Evolutionary conservation across 2,888 invertebrate species (phyloP), one percentile per base, ranked within the genome.

Genomic region (Boloria selene): DNA sequence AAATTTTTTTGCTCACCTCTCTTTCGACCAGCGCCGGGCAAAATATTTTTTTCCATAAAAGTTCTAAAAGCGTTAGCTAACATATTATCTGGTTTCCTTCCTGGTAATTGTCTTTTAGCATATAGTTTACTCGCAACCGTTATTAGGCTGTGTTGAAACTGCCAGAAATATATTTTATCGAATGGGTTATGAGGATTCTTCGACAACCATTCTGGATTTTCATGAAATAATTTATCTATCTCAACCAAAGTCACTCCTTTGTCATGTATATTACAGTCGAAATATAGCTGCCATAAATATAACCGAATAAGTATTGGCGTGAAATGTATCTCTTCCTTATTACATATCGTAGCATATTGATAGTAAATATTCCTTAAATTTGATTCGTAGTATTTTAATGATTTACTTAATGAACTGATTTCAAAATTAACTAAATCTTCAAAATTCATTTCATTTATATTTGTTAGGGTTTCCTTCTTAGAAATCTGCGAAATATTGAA

Each of bases 161-260:
- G 94, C 93, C 94, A 94, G 75, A 93, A 93, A 77, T 93, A 93
- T 74, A 94, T 90, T 72, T 87, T 90, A 73, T 94, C 94, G 74
- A 94, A 94, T 0, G 94, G 94, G 74, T 92, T 75, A 73, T 94
- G 93, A 0, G 86, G 78, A 4, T 80, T 79, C 64, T 83, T 85
- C 1, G 93, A 78, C 2, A 93, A 80, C 85, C 92, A 91, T 60
- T 85, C 83, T 0, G 88, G 87, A 74, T 93, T 93, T 69, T 84
- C 74, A 70, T 90, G 84, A 71, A 93, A 86, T 68, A 92, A 79
- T 53, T 79, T 77, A 77, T 94, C 94, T 4, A 93, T 89, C 61
- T 94, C 88, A 3, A 90, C 84, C 4, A 94, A 80, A 16, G 93
- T 91, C 54, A 93, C 75, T 3, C 89, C 88, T 73, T 87, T 90